Percentiles rank a stretch among this genome's conserved stretches.
Evolutionary conservation across 2,797 vertebrate species (phyloP).

Genomic region (Typhlichthys eigenmanni): DNA sequence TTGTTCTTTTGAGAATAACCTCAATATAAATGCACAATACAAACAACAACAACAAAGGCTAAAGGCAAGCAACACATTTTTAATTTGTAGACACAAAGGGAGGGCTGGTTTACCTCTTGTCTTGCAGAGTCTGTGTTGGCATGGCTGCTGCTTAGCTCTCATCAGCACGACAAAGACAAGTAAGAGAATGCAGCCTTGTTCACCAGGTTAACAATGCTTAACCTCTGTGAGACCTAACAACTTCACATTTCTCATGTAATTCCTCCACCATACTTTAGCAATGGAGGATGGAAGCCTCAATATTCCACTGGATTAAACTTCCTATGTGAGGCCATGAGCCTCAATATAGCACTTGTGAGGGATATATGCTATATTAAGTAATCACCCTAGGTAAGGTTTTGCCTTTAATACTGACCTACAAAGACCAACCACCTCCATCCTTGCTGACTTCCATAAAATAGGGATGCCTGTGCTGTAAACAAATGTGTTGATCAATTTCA

Average conservation of each 20-base stretch:
- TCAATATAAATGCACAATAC: slow-evolving; percentile 36
- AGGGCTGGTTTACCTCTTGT: slow-evolving; percentile 61
- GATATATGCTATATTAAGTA: slow-evolving; percentile 6
- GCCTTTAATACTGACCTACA: slow-evolving; percentile 3
- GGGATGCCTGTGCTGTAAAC: too few relatives aligned
- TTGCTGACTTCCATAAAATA: background rate
- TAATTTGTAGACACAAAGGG: slow-evolving; percentile 66
- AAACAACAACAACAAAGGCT: slow-evolving; percentile 49
- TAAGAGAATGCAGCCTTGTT: slow-evolving; percentile 67
- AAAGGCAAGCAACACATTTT: slow-evolving; percentile 66
- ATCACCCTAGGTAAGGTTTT: slow-evolving; percentile 15
- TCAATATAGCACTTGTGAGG: slow-evolving; percentile 3
- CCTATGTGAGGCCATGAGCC: slow-evolving; percentile 59
- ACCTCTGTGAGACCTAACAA: slow-evolving; percentile 72
- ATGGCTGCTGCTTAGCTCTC: slow-evolving; percentile 65
- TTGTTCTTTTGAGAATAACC: slow-evolving; percentile 46
- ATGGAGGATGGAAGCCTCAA: slow-evolving; percentile 34
- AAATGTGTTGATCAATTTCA: background rate
- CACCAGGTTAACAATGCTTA: slow-evolving; percentile 70
- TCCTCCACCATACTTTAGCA: slow-evolving; percentile 62
- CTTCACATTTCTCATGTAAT: slow-evolving; percentile 75
- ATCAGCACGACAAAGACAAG: slow-evolving; percentile 77
- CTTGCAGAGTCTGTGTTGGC: slow-evolving; percentile 59
- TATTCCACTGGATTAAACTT: slow-evolving; percentile 71
- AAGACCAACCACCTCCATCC: background rate